phyloP scores from a whole-genome alignment of 2,888 invertebrate genomes.

The Clunio marinus region DNA sequence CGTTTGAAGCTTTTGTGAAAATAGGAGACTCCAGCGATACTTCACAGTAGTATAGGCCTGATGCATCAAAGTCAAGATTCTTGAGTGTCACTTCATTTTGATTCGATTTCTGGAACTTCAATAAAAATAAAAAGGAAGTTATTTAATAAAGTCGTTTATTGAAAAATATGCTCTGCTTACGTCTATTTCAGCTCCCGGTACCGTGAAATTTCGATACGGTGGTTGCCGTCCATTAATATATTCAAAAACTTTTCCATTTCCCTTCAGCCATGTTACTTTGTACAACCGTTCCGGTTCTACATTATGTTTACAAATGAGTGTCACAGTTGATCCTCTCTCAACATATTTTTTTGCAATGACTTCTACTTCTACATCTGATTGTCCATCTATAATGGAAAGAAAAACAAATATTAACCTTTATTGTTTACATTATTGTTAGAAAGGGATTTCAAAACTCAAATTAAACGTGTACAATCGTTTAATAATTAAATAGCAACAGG shows the following conservation, averaged over 20 bases:
- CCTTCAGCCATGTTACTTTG: slow-evolving; percentile 58
- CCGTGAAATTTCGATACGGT: slow-evolving; percentile 63
- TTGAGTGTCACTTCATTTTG: slow-evolving; percentile 63
- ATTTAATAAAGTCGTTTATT: background rate
- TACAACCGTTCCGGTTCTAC: slow-evolving; percentile 68
- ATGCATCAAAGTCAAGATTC: slow-evolving; percentile 70
- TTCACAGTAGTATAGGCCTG: slow-evolving; percentile 75
- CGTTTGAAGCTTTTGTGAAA: slow-evolving; percentile 73
- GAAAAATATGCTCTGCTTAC: too few relatives aligned
- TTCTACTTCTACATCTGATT: slow-evolving; percentile 60
- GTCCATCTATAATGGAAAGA: slow-evolving; percentile 47
- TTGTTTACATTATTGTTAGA: too few relatives aligned
- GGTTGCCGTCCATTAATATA: slow-evolving; percentile 73
- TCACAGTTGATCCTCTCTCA: slow-evolving; percentile 65
- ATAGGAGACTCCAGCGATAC: slow-evolving; percentile 78
- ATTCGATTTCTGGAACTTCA: slow-evolving; percentile 55
- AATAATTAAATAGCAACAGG: slow-evolving; percentile 28
- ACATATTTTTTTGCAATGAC: slow-evolving; percentile 68
- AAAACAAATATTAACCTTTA: too few relatives aligned
- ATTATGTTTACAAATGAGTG: slow-evolving; percentile 70
- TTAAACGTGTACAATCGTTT: too few relatives aligned
- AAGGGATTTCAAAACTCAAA: too few relatives aligned
- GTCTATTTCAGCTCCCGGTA: slow-evolving; percentile 69
- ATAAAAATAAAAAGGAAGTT: background rate
- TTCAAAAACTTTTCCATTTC: slow-evolving; percentile 68